Percentiles rank a stretch among this genome's conserved stretches.
phyloP scores from a whole-genome alignment of 2,888 invertebrate species.

The Cephus nigrinus region DNA sequence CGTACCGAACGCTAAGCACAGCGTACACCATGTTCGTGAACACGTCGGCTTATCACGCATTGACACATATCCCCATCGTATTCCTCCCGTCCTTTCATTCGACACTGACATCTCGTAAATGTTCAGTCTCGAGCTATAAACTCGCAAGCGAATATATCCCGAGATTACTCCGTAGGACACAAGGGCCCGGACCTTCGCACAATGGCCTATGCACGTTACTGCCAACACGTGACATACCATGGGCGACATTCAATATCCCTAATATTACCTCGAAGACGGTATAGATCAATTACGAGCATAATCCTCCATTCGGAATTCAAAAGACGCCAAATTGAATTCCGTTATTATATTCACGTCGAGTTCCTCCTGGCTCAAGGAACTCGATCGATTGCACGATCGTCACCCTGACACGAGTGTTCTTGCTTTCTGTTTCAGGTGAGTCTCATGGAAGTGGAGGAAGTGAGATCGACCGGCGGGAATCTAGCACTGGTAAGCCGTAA shows the following conservation, averaged over 20 bases:
- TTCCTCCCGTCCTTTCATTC: not conserved
- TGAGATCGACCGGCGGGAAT: not conserved
- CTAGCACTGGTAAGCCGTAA: slow-evolving; percentile 6
- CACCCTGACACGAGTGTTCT: slow-evolving; percentile 3
- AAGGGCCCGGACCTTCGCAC: not conserved
- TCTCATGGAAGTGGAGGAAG: slow-evolving; percentile 28
- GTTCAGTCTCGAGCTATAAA: not conserved
- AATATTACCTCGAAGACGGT: not conserved
- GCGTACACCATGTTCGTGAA: not conserved
- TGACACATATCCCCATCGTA: not conserved
- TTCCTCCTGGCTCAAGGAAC: not conserved
- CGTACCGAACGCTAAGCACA: not conserved
- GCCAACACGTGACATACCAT: not conserved
- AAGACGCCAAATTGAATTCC: not conserved
- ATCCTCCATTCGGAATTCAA: not conserved
- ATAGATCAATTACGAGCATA: not conserved
- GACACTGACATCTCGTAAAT: not conserved
- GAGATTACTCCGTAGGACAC: not conserved
- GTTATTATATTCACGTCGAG: not conserved
- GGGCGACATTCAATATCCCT: not conserved
- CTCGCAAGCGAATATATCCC: not conserved
- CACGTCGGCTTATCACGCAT: slow-evolving; percentile 5
- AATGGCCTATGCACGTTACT: not conserved
- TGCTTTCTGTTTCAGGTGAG: slow-evolving; percentile 50
- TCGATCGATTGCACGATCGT: not conserved